phyloP scores from a whole-genome alignment of 2,113 vertebrate genomes.

The Macquaria australasica region DNA sequence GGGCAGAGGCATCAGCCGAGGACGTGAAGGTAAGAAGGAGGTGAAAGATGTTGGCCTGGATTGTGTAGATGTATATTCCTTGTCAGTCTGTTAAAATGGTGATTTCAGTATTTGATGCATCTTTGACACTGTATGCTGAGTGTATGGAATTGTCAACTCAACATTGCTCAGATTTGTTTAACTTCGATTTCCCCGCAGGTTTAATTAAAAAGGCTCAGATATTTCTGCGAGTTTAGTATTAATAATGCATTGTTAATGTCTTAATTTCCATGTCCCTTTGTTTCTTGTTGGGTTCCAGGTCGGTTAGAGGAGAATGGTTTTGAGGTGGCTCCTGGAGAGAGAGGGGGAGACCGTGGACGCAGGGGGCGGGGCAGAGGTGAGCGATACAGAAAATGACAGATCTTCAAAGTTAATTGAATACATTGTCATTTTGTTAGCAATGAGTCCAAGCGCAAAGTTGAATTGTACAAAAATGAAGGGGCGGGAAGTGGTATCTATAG shows the following conservation, averaged over 20 bases:
- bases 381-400: neutral
- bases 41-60: neutral
- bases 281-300: conserved; percentile 79
- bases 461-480: neutral
- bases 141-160: neutral
- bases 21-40: conserved; percentile 87
- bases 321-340: conserved; percentile 89
- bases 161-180: neutral
- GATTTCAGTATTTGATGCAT: neutral
- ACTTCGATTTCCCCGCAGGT: neutral
- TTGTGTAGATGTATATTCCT: neutral
- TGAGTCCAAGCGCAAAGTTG: neutral
- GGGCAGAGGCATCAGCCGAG: conserved; percentile 89
- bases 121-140: neutral
- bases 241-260: neutral
- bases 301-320: conserved; percentile 94
- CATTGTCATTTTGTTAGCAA: neutral
- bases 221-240: neutral
- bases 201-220: neutral
- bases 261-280: neutral
- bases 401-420: neutral
- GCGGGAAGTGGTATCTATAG: neutral
- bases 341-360: conserved; percentile 90
- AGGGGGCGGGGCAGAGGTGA: conserved; percentile 90
- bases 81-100: neutral